Base-by-base conservation (phyloP, 2,888 invertebrate species). In the Incurvaria masculella region DNA sequence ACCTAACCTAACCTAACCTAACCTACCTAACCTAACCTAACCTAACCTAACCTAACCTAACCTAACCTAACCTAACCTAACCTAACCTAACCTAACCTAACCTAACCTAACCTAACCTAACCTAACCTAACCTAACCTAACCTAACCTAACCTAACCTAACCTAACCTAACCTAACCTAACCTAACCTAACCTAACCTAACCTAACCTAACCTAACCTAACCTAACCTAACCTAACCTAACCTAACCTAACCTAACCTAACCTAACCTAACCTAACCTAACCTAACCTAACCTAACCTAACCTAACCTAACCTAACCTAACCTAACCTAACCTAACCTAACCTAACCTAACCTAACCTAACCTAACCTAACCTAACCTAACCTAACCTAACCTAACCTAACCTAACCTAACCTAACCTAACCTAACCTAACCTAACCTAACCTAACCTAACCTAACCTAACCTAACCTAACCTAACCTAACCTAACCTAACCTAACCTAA, bases 41-140 rank as follows among this genome's bases (percentile, higher is more conserved):
- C 48, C 48, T 48, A 48, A 45, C 44, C 48, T 48, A 49, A 49
- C 48, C 48, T 49, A 49, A 49, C 48, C 48, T 49, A 49, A 49
- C 48, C 48, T 49, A 49, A 49, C 44, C 48, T 47, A 47, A 58
- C 44, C 51, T 47, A 8, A 50, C 47, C 39, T 53, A 39, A 11
- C 53, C 56, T 23, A 23, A 23, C 23, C 23, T 23, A 23, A 23
- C 23, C 23, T 23, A 23, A 23, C 23, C 23, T 23, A 23, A 10
- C 23, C 23, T 23, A 23, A 23, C 23, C 23, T 23, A 23, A 23
- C 23, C 23, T 23, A 23, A 23, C 23, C 23, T 23, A 23, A 23
- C 23, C 23, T 23, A 23, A 23, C 23, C 23, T 23, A 23, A 23
- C 23, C 23, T 23, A 23, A 23, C 23, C 23, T 23, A 23, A 23